Base-by-base conservation (phyloP, 2,888 invertebrate genomes). In the Entomobrya multifasciata region DNA sequence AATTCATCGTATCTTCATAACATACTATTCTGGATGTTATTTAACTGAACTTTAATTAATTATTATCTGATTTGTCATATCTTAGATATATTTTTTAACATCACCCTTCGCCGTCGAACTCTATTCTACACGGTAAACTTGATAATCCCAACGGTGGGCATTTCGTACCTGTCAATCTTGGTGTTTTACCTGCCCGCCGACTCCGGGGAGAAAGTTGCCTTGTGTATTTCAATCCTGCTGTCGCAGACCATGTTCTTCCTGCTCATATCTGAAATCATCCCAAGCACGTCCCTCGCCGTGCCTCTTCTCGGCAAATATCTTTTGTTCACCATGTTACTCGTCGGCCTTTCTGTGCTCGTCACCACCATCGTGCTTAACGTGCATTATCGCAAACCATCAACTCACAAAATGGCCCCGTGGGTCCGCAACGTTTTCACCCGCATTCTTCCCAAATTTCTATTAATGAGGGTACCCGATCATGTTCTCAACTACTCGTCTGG, bases 321-420 rank as follows among this genome's bases (percentile, higher is more conserved):
- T 93, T 95, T 98, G 91, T 98, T 98, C 94, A 97, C 97, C 91
- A 97, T 98, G 97, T 97, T 97, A 92, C 95, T 98, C 92, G 97
- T n/a, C n/a, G n/a, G n/a, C n/a, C n/a, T n/a, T n/a, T n/a, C n/a
- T 93, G 98, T 99, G 94, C 97, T 98, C 93, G 97, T 98, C 92
- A 98, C 99, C 47, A 98, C 99, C 90, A 97, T 98, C 91, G 98
- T 98, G 55, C 94, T 99, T 88, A 99, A 98, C 93, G 97, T 98
- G 87, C 98, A 99, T 94, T 99, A 99, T 93, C 96, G 99, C 74
- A 98, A 98, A 67, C 98, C 99, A 60, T 97, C 98, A 93, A 99
- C 99, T 57, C 98, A 99, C 93, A 95, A 95, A 92, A 99, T 99
- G 98, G 97, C 98, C 83, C 97, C 97, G 3, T 98, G 98, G 98